Conservation (phyloP, 1,140 invertebrate genomes). For the Drosophila novamexicana region DNA sequence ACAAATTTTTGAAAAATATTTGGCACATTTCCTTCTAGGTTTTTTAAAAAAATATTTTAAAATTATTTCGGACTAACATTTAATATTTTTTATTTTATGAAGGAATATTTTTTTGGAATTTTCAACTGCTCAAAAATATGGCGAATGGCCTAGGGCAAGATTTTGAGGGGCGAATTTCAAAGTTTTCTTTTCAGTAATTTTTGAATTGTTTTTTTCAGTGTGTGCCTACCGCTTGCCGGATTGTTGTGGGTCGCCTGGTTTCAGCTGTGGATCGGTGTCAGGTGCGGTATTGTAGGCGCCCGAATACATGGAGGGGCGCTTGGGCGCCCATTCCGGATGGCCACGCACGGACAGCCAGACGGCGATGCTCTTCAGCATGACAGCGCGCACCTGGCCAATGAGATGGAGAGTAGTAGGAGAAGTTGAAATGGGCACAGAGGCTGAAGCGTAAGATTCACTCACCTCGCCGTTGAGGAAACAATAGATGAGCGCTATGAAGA, state of each 20-base stretch:
- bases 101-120: no score
- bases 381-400: slow-evolving; percentile 85
- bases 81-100: no score
- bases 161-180: no score
- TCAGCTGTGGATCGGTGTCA: slow-evolving; percentile 52
- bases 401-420: neutral
- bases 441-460: slow-evolving; percentile 55
- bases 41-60: no score
- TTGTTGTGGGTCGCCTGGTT: slow-evolving; percentile 40
- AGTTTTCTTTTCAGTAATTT: neutral
- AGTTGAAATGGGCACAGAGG: neutral
- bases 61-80: no score
- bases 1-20: no score
- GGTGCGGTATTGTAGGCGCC: slow-evolving; percentile 81
- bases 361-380: slow-evolving; percentile 86
- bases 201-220: neutral
- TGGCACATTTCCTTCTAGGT: no score
- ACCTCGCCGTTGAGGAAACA: slow-evolving; percentile 96
- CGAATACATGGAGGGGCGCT: slow-evolving; percentile 85
- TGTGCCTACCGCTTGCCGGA: slow-evolving; percentile 56
- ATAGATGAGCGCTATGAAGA: slow-evolving; percentile 93
- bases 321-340: slow-evolving; percentile 84
- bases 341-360: slow-evolving; percentile 86
- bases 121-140: no score
- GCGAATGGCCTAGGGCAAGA: no score